Base-by-base conservation (phyloP, 2,888 invertebrate genomes). In the Xestia rhomboidea region DNA sequence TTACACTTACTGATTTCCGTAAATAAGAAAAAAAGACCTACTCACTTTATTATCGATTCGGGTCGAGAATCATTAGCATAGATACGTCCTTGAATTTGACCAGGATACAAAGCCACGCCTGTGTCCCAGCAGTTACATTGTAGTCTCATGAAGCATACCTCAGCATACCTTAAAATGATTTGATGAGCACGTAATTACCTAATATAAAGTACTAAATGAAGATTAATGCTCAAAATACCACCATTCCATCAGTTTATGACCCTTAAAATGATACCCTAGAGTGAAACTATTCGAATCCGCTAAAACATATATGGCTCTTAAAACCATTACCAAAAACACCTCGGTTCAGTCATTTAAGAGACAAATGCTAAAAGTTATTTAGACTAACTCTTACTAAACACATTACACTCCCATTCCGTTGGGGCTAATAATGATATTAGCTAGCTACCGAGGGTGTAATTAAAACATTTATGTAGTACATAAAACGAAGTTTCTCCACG, bases 351-450 rank as follows among this genome's bases (percentile, higher is more conserved):
- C 72, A 73, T 84, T 83, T 84, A 70, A 10, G 81, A 83, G 83
- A 83, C 70, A 84, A 84, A 83, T 84, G 84, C 70, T 84, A 63
- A 84, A 83, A 83, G 83, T 83, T 83, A 68, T 81, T 76, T 63
- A 68, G 27, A 68, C 68, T 66, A 72, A 79, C 73, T 77, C 67
- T 60, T 76, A 64, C 73, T 68, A 76, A 80, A 84, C 84, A 84
- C 83, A 80, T 83, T 84, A 83, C 70, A 84, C 63, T 49, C 34
- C 67, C 81, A 81, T 84, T 84, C 76, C 70, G 27, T 34, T 21
- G 74, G 60, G 76, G 70, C 73, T 84, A 84, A 81, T 84, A 84
- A 83, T 84, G 73, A 76, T 84, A 83, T 83, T 71, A 83, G 70
- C 84, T 70, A 24, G 76, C 73, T 83, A 11, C 81, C 77, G 51